Evolutionary conservation across 1,140 invertebrate species (phyloP).

Genomic region (Bombus impatiens): DNA sequence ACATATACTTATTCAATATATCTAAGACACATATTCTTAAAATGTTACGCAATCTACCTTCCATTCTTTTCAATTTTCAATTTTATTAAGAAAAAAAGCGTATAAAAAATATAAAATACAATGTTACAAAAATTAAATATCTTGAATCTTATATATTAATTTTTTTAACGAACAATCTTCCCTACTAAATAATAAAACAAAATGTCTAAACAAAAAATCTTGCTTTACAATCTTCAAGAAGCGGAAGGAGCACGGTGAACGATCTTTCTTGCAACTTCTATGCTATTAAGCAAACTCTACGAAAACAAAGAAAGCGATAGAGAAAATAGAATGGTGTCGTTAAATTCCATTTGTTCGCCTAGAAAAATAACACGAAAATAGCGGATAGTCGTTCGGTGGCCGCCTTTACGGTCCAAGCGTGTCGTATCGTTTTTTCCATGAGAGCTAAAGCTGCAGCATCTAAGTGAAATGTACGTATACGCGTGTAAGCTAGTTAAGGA

Average conservation of each 20-base stretch:
- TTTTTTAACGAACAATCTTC: too few species aligned
- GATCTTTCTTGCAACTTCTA: not conserved
- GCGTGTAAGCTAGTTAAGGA: conserved; percentile 40
- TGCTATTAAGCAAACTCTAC: not conserved
- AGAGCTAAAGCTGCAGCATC: conserved; percentile 22
- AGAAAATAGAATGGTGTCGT: not conserved
- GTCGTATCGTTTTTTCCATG: conserved; percentile 50
- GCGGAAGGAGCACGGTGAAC: too few species aligned
- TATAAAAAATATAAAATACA: too few species aligned
- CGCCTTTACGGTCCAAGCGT: conserved; percentile 9
- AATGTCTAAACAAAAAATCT: too few species aligned
- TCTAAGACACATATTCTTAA: too few species aligned
- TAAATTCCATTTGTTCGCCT: conserved; percentile 38
- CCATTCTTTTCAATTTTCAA: too few species aligned
- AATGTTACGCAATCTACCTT: too few species aligned
- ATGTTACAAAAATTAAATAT: too few species aligned
- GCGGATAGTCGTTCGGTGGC: not conserved
- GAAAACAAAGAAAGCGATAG: not conserved
- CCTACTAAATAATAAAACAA: too few species aligned
- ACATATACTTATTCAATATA: too few species aligned
- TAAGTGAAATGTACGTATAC: conserved; percentile 59
- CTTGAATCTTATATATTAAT: too few species aligned
- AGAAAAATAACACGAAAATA: conserved; percentile 26
- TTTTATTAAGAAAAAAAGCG: too few species aligned
- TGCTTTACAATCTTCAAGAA: not conserved